These are phyloP conservation scores for Dynastes hyllus DNA, from an alignment of 2,888 invertebrate species.

Conservation along the genomic window DNA sequence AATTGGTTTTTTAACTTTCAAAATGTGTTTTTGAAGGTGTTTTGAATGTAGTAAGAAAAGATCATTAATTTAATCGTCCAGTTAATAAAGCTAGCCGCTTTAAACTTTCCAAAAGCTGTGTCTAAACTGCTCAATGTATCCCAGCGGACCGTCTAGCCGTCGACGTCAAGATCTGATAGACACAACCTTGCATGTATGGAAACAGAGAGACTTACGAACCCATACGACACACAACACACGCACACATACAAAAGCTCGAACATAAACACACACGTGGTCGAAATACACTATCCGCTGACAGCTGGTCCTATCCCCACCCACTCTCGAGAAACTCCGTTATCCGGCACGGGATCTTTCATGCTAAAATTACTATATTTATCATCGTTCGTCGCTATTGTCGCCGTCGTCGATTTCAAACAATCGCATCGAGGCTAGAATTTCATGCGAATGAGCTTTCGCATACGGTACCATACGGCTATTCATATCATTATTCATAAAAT, in stretches of 20 bases:
- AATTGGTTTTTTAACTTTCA: too few species aligned
- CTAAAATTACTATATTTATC: conserved; percentile 57
- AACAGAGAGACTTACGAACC: conserved; percentile 18
- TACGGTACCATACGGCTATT: conserved; percentile 16
- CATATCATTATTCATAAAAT: conserved; percentile 40
- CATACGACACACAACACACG: conserved; percentile 6
- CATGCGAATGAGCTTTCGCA: conserved; percentile 35
- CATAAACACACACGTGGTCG: conserved; percentile 59
- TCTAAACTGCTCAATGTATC: conserved; percentile 7
- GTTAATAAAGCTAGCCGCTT: conserved; percentile 22
- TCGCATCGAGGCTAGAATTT: conserved; percentile 37
- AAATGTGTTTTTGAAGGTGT: background rate
- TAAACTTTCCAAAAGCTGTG: background rate
- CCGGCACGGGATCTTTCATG: conserved; percentile 56
- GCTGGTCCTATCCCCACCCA: conserved; percentile 60
- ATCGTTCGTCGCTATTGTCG: conserved; percentile 46
- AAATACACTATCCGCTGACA: conserved; percentile 58
- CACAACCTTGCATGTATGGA: conserved; percentile 14
- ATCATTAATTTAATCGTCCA: background rate
- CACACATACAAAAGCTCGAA: conserved; percentile 45
- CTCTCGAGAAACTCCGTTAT: conserved; percentile 57
- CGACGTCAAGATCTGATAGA: conserved; percentile 26
- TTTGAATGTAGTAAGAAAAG: background rate
- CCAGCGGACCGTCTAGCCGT: conserved; percentile 18
- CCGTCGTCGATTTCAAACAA: conserved; percentile 43